Evolutionary conservation across 2,797 vertebrate species (phyloP).

Genomic region (Alcedo quadribrachys): DNA sequence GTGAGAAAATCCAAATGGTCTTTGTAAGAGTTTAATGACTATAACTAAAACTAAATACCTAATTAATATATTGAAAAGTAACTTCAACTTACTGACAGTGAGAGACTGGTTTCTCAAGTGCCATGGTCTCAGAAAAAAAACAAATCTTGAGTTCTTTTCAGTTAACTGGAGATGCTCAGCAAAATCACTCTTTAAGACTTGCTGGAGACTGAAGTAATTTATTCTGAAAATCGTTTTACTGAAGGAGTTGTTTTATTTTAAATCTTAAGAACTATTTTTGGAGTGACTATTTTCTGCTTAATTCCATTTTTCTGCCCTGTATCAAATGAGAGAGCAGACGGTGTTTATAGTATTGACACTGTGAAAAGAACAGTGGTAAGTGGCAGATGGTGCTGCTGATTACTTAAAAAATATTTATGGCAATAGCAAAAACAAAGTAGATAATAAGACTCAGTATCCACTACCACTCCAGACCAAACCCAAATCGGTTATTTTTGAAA

Average conservation of each 20-base stretch:
- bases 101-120: not conserved
- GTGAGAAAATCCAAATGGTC: not conserved
- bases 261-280: conserved; percentile 26
- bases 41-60: not conserved
- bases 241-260: not conserved
- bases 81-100: not conserved
- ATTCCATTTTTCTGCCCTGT: not conserved
- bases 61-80: not conserved
- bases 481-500: not conserved
- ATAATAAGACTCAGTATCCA: conserved; percentile 5
- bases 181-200: not conserved
- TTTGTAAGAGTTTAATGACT: not conserved
- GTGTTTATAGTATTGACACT: conserved; percentile 61
- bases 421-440: conserved; percentile 54
- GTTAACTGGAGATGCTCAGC: not conserved
- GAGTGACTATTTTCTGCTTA: conserved; percentile 34
- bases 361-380: conserved; percentile 50
- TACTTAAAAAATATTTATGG: conserved; percentile 65
- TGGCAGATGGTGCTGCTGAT: conserved; percentile 53
- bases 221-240: not conserved
- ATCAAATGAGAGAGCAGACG: conserved; percentile 54
- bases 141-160: not conserved
- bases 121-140: not conserved
- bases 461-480: not conserved
- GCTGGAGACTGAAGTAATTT: not conserved